A percentile compares a stretch with the other conserved stretches of the same genome.
Evolutionary conservation across 64 coral and sea anemone species (phyloP).

Genomic region (Cladopsammia gracilis): DNA sequence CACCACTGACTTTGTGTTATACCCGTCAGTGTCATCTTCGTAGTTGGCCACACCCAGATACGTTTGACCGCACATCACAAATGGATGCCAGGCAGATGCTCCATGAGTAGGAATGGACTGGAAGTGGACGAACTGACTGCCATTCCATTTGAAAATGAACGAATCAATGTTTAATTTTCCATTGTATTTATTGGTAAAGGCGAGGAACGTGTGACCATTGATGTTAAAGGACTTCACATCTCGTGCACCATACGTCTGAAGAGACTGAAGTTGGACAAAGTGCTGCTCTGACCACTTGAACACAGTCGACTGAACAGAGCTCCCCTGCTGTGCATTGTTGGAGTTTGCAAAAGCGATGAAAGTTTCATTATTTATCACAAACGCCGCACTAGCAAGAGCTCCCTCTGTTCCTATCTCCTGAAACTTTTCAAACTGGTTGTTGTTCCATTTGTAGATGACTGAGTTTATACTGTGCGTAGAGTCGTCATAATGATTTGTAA

Average conservation of each 20-base stretch:
- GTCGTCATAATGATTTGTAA: conserved; percentile 1
- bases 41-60: neutral
- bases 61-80: conserved; percentile 2
- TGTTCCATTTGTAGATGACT: conserved; percentile 9
- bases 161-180: neutral
- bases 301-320: neutral
- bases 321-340: neutral
- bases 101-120: neutral
- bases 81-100: neutral
- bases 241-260: neutral
- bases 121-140: conserved; percentile 1
- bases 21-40: neutral
- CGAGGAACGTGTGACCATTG: conserved; percentile 54
- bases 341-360: conserved; percentile 7
- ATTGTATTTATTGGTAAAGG: neutral
- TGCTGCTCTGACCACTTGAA: neutral
- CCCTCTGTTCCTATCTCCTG: neutral
- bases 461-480: neutral
- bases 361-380: neutral
- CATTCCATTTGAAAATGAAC: conserved; percentile 27
- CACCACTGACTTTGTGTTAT: neutral
- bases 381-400: neutral
- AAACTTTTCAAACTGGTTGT: neutral
- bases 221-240: conserved; percentile 48
- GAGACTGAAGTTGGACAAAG: neutral